Conservation (phyloP, 2,888 invertebrate genomes). For the Congeria kusceri region DNA sequence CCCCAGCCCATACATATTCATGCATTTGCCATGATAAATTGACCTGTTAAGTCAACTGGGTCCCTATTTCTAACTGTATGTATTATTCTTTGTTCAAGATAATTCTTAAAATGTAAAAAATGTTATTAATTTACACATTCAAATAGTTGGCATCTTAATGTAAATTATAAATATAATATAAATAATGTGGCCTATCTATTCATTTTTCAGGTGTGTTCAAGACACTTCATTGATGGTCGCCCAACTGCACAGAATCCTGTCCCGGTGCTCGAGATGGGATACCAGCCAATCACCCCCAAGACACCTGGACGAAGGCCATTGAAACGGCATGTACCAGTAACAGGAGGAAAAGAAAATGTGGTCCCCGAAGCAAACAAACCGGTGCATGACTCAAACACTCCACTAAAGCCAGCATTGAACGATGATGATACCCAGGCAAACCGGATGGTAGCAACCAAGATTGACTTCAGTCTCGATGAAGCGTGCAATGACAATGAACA, state of each 20-base stretch:
- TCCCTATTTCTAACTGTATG: too few species aligned
- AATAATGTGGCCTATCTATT: too few species aligned
- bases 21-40: too few species aligned
- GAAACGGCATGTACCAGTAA: neutral
- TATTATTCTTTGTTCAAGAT: too few species aligned
- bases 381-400: neutral
- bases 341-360: neutral
- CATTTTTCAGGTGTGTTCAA: neutral
- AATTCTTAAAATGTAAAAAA: too few species aligned
- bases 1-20: too few species aligned
- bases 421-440: neutral
- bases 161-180: too few species aligned
- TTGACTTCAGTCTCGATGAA: neutral
- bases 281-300: conserved; percentile 5
- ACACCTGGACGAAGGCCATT: conserved; percentile 3
- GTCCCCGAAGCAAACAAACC: neutral
- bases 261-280: conserved; percentile 5
- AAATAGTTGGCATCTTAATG: too few species aligned
- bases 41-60: too few species aligned
- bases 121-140: too few species aligned
- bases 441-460: neutral
- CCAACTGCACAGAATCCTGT: neutral
- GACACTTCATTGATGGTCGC: conserved; percentile 12
- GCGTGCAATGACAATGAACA: neutral
- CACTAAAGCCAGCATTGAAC: neutral